Conservation (phyloP, 2,113 vertebrate species). For the Hyla sarda region DNA sequence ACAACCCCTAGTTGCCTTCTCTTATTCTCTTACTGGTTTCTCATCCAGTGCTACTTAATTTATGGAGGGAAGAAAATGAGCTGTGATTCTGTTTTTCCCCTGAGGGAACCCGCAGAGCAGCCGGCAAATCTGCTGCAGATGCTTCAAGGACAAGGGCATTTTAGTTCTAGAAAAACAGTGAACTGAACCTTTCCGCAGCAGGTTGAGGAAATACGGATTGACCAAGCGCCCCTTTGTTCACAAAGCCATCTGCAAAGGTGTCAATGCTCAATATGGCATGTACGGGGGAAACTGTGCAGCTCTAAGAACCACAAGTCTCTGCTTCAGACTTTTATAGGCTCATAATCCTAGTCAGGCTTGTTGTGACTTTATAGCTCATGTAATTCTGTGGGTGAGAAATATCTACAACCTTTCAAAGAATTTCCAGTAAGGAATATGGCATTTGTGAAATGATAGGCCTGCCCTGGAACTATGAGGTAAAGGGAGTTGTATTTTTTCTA, state of each 20-base stretch:
- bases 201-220: conserved; percentile 33
- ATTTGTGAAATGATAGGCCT: not conserved
- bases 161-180: conserved; percentile 18
- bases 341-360: not conserved
- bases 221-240: conserved; percentile 7
- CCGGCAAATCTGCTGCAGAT: conserved; percentile 55
- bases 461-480: not conserved
- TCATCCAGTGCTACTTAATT: conserved; percentile 45
- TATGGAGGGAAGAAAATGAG: conserved; percentile 56
- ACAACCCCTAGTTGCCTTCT: conserved; percentile 17
- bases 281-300: not conserved
- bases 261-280: conserved; percentile 1
- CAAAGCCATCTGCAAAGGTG: conserved; percentile 24
- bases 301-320: conserved; percentile 7
- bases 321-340: not conserved
- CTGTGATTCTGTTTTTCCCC: conserved; percentile 55
- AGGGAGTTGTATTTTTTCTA: not conserved
- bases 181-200: conserved; percentile 44
- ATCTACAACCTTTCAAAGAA: conserved; percentile 5
- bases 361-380: not conserved
- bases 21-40: conserved; percentile 16
- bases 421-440: not conserved
- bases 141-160: conserved; percentile 59
- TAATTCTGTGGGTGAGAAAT: conserved; percentile 15
- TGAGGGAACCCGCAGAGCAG: conserved; percentile 50